These are phyloP conservation scores for Clivina fossor DNA, from an alignment of 2,888 invertebrate species.

Conservation along the genomic window DNA sequence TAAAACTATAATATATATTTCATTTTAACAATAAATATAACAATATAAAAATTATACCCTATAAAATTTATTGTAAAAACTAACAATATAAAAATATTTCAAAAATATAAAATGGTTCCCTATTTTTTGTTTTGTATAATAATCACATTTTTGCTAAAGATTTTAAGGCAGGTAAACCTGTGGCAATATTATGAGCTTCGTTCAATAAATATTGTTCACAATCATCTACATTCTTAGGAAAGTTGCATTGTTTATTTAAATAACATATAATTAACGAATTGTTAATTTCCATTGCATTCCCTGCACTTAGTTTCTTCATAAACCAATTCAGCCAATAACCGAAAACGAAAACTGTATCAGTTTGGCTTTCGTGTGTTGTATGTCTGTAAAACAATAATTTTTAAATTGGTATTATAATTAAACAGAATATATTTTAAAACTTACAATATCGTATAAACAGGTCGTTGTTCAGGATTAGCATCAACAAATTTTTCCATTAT, in stretches of 20 bases:
- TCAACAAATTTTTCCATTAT: constrained; percentile 53
- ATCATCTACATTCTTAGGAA: constrained; percentile 43
- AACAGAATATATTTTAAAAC: constrained; percentile 38
- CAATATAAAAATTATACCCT: too few species aligned
- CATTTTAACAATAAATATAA: not conserved
- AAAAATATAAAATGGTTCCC: too few species aligned
- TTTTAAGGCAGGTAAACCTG: constrained; percentile 49
- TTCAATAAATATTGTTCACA: constrained; percentile 44
- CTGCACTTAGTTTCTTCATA: constrained; percentile 54
- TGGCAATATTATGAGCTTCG: constrained; percentile 44
- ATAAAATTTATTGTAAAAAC: not conserved
- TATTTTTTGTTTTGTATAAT: too few species aligned
- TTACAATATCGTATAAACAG: constrained; percentile 55
- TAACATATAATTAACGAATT: constrained; percentile 52
- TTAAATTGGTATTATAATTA: too few species aligned
- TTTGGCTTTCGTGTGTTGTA: constrained; percentile 56
- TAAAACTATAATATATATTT: not conserved
- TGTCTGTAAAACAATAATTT: constrained; percentile 45
- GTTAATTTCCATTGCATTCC: constrained; percentile 51
- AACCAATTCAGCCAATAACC: constrained; percentile 57
- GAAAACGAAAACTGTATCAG: constrained; percentile 52
- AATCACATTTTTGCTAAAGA: constrained; percentile 7
- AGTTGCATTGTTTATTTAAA: constrained; percentile 47
- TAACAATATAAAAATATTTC: too few species aligned
- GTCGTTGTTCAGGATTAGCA: constrained; percentile 41